These are phyloP conservation scores for Pantherophis guttatus DNA, from an alignment of 2,113 vertebrate genomes.

Conservation along the genomic window DNA sequence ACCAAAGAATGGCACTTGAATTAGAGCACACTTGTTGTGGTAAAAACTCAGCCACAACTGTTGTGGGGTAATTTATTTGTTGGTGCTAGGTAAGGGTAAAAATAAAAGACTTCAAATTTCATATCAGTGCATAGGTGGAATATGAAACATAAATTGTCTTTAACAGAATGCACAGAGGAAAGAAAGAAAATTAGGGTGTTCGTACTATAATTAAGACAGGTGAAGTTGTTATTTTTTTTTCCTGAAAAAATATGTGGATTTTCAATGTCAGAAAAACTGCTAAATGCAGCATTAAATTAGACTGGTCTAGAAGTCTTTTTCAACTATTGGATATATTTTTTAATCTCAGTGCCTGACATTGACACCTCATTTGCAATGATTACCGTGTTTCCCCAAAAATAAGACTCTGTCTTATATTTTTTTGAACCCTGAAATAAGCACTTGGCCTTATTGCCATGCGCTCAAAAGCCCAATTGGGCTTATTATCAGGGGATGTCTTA, in stretches of 20 bases:
- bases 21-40: not conserved
- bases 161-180: not conserved
- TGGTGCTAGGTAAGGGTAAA: not conserved
- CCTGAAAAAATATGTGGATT: not conserved
- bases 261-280: not conserved
- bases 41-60: not conserved
- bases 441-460: too few relatives aligned
- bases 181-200: not conserved
- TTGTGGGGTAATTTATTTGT: not conserved
- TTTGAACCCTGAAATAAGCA: too few relatives aligned
- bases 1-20: not conserved
- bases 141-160: not conserved
- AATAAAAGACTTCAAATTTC: not conserved
- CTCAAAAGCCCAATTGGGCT: too few relatives aligned
- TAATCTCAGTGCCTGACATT: not conserved
- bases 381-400: too few relatives aligned
- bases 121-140: not conserved
- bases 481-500: too few relatives aligned
- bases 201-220: not conserved
- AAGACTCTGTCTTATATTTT: too few relatives aligned
- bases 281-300: not conserved
- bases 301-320: not conserved
- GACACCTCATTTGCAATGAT: not conserved
- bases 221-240: not conserved
- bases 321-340: not conserved